Conservation (phyloP, 2,888 invertebrate species). For the Proisotoma minuta region DNA sequence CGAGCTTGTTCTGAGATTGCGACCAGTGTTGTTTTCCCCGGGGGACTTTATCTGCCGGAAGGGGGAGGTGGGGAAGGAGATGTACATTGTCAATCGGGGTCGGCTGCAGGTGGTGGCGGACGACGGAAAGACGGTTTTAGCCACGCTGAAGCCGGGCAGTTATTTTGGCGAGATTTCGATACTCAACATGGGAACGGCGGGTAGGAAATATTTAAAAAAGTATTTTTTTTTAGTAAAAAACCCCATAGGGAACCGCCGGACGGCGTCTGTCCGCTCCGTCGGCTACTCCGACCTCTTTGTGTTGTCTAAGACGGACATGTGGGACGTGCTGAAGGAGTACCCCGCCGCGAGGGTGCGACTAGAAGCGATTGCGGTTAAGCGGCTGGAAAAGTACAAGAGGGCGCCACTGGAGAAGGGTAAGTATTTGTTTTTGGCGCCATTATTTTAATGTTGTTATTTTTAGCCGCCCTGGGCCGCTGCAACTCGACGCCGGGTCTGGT, state of each 20-base stretch:
- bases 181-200: conserved; percentile 98
- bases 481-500: conserved; percentile 93
- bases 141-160: conserved; percentile 95
- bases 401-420: conserved; percentile 87
- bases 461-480: conserved; percentile 91
- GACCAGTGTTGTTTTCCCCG: conserved; percentile 95
- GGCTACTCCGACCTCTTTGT: conserved; percentile 99
- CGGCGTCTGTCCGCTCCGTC: conserved; percentile 95
- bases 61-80: conserved; percentile 99
- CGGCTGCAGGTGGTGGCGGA: conserved; percentile 90
- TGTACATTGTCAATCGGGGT: conserved; percentile 98
- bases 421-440: conserved; percentile 3
- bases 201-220: conserved; percentile 54
- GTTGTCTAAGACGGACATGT: conserved; percentile 98
- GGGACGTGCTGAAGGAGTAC: conserved; percentile 96
- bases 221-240: neutral
- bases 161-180: conserved; percentile 99
- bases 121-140: conserved; percentile 91
- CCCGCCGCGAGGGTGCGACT: conserved; percentile 88
- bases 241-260: conserved; percentile 93
- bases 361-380: conserved; percentile 94
- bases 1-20: conserved; percentile 86
- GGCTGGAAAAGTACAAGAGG: conserved; percentile 94
- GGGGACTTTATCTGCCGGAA: conserved; percentile 98
- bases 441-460: neutral